Evolutionary conservation across 2,888 invertebrate species (phyloP).

Genomic region (Orgyia antiqua): DNA sequence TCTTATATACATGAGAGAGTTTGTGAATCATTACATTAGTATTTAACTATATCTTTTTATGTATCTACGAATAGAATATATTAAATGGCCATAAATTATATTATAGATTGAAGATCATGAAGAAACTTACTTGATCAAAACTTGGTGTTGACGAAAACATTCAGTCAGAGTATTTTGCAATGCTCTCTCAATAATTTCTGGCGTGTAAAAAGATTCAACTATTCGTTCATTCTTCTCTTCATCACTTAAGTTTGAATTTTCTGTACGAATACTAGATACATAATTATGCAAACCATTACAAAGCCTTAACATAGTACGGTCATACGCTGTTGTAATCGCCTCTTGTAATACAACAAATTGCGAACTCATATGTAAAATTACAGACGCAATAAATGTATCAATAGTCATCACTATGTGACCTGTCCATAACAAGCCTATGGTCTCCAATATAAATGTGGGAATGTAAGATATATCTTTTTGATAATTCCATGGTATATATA

Average conservation of each 20-base stretch:
- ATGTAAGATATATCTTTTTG: conserved; percentile 52
- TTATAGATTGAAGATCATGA: too few species aligned
- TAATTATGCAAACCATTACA: conserved; percentile 24
- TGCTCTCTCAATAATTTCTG: conserved; percentile 47
- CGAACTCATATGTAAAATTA: conserved; percentile 65
- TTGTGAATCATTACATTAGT: too few species aligned
- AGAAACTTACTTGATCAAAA: conserved; percentile 54
- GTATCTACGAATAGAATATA: too few species aligned
- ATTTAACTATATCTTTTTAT: too few species aligned
- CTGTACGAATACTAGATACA: conserved; percentile 14
- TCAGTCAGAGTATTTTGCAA: conserved; percentile 43
- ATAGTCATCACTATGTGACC: conserved; percentile 69
- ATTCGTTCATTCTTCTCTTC: conserved; percentile 38
- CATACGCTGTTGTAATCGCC: conserved; percentile 54
- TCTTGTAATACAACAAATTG: conserved; percentile 60
- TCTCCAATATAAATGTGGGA: conserved; percentile 56
- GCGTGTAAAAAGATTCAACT: conserved; percentile 36
- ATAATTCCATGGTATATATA: conserved; percentile 69
- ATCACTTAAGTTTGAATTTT: conserved; percentile 11
- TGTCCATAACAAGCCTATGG: conserved; percentile 63
- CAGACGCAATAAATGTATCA: conserved; percentile 64
- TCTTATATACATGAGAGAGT: too few species aligned
- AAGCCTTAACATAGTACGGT: conserved; percentile 47
- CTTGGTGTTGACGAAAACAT: conserved; percentile 64
- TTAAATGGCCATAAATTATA: too few species aligned